Evolutionary conservation across 2,888 invertebrate species (phyloP), one percentile per base, ranked within the genome.

Genomic region (Tinea semifulvella): DNA sequence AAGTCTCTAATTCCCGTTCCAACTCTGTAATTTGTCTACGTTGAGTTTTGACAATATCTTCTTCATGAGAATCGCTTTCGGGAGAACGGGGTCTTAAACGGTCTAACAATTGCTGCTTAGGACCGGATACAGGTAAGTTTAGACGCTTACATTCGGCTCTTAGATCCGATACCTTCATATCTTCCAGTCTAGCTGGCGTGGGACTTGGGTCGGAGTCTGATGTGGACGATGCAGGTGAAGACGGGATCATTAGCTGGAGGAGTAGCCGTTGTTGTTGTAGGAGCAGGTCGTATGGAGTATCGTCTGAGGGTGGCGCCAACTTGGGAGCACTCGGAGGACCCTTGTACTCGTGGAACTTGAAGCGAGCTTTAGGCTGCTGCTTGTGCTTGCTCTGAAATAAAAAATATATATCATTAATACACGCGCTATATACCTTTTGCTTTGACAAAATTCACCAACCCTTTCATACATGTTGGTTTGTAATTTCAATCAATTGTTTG

Each of bases 291-390:
- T 96, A 96, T 6, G 93, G 92, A 5, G 93, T 94, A 71, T 96
- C 95, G 46, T 52, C 82, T 8, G 83, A 83, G 8, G 86, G 84
- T 14, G 84, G 82, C 3, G 85, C 79, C 43, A 85, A 85, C 62
- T 92, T 93, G 56, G 92, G 92, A 13, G 94, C 92, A 74, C 88
- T 94, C 50, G 96, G 95, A 19, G 95, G 95, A 26, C 95, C 95
- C 76, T 94, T 94, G 70, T 95, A 94, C 72, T 98, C 98, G 72
- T 98, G 97, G 74, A 98, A 98, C 79, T 98, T 98, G 58, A 98
- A 96, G 45, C 36, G 16, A 16, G 80, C 72, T 44, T 79, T 79
- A 0, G 72, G 71, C 46, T 94, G 58, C 86, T 74, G 63, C 86
- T 92, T 36, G 7, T 36, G 36, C 10, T 36, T 36, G 18, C 36